Evolutionary conservation across 2,797 vertebrate genomes (phyloP).

Genomic region (Coilia nasus): DNA sequence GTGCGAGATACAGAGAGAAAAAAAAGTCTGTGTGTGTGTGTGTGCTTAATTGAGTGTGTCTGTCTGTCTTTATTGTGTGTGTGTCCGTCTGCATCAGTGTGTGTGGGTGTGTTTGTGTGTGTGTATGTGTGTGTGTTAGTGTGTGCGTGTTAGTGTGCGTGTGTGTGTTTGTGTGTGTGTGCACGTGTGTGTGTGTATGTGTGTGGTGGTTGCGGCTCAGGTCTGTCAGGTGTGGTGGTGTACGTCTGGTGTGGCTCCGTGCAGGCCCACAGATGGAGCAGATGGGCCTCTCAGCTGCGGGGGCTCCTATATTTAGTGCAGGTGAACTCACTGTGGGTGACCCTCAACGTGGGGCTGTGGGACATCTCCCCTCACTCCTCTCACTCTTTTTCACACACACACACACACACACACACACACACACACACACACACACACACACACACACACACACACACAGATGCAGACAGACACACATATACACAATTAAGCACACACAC

Average conservation of each 20-base stretch:
- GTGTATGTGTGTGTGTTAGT: not conserved
- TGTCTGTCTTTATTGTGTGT: not conserved
- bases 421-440: no score
- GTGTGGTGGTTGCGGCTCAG: not conserved
- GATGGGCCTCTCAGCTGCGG: slow-evolving; percentile 40
- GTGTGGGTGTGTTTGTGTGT: not conserved
- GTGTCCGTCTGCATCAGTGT: not conserved
- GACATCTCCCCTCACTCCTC: slow-evolving; percentile 15
- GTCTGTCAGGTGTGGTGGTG: slow-evolving; percentile 18
- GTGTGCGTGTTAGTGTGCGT: not conserved
- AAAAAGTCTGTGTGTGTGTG: no score
- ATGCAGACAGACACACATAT: no score
- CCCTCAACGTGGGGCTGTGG: slow-evolving; percentile 12
- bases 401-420: no score
- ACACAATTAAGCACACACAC: not conserved
- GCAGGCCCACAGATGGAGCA: slow-evolving; percentile 37
- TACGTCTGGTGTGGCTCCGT: slow-evolving; percentile 33
- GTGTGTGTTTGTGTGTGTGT: not conserved
- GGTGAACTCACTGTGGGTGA: slow-evolving; percentile 30
- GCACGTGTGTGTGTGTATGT: not conserved
- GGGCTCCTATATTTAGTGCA: slow-evolving; percentile 42
- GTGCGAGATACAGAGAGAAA: no score
- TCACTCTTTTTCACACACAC: no score
- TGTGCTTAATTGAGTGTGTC: not conserved
- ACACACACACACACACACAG: no score